Conservation (phyloP, 2,797 vertebrate species). For the Coendou prehensilis region DNA sequence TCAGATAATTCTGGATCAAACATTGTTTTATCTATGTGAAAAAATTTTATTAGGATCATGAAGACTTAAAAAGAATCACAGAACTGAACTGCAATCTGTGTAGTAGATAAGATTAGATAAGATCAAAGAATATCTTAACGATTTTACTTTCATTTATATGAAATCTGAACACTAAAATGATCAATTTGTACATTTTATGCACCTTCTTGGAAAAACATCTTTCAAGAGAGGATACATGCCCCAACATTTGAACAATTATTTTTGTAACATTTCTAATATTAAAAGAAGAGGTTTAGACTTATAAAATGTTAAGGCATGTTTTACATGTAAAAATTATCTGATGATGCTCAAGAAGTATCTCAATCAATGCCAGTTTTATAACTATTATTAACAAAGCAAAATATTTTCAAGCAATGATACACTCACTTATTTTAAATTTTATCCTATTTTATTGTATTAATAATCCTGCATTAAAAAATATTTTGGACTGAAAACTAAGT, state of each 20-base stretch:
- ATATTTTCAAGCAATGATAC: slow-evolving; percentile 19
- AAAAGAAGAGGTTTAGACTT: slow-evolving; percentile 9
- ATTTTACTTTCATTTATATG: neutral
- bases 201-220: slow-evolving; percentile 8
- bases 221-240: slow-evolving; percentile 24
- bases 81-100: slow-evolving; percentile 1
- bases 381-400: slow-evolving; percentile 53
- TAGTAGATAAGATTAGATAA: neutral
- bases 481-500: neutral
- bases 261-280: slow-evolving; percentile 25
- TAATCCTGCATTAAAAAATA: slow-evolving; percentile 41
- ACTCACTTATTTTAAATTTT: slow-evolving; percentile 34
- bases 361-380: neutral
- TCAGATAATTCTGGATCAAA: slow-evolving; percentile 13
- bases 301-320: slow-evolving; percentile 39
- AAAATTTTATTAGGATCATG: neutral
- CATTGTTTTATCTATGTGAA: slow-evolving; percentile 60
- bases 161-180: slow-evolving; percentile 45
- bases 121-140: slow-evolving; percentile 3
- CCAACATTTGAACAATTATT: neutral
- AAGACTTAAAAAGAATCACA: slow-evolving; percentile 13
- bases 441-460: slow-evolving; percentile 23
- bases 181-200: slow-evolving; percentile 43
- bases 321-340: neutral
- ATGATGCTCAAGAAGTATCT: neutral